Conservation (phyloP, 2,888 invertebrate genomes). For the Meghimatium bilineatum region DNA sequence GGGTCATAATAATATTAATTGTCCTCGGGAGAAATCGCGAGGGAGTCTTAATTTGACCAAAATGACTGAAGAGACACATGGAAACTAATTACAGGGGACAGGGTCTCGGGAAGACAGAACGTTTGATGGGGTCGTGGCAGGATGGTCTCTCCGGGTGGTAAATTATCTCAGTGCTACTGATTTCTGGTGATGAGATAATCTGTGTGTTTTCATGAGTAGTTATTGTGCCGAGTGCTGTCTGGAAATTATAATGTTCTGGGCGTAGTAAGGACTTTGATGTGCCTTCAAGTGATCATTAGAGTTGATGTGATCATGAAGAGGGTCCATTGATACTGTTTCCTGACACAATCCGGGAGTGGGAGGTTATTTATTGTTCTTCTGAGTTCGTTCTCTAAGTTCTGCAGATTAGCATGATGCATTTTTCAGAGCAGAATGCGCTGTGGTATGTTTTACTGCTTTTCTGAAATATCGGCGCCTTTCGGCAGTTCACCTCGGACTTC, state of each 20-base stretch:
- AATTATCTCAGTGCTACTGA: constrained; percentile 15
- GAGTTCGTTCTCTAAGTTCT: no score
- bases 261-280: constrained; percentile 8
- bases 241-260: neutral
- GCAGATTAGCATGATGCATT: no score
- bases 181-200: constrained; percentile 26
- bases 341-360: neutral
- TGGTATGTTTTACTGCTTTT: no score
- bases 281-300: neutral
- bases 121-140: neutral
- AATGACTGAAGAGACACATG: constrained; percentile 22
- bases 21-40: constrained; percentile 24
- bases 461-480: no score
- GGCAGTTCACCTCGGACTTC: no score
- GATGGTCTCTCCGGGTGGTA: neutral
- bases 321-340: neutral
- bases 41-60: constrained; percentile 30
- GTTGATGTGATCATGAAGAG: neutral
- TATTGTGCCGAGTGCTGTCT: constrained; percentile 24
- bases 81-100: constrained; percentile 31
- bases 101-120: neutral
- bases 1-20: constrained; percentile 37
- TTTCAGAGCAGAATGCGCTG: no score
- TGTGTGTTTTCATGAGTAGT: constrained; percentile 14
- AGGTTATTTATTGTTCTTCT: neutral